phyloP scores from a whole-genome alignment of 2,888 invertebrate genomes.

The Eubasilissa splendida region DNA sequence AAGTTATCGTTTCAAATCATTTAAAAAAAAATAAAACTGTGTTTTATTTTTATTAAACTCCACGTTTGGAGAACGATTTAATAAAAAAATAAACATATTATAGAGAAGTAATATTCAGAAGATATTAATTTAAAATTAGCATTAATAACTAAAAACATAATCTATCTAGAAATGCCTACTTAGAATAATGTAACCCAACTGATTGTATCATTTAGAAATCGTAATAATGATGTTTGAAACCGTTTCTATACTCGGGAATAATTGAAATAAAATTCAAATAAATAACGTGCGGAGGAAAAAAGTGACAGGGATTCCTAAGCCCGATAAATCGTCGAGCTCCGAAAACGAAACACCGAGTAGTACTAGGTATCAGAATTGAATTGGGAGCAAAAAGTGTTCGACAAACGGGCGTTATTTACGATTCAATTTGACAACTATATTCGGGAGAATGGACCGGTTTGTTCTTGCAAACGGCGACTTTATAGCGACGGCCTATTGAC shows the following conservation, averaged over 20 bases:
- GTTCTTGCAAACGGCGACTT: constrained; percentile 33
- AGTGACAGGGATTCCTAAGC: not conserved
- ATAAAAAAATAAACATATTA: too few relatives aligned
- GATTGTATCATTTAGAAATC: too few relatives aligned
- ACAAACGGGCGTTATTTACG: constrained; percentile 37
- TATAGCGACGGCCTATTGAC: constrained; percentile 31
- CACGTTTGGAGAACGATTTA: too few relatives aligned
- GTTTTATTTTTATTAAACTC: too few relatives aligned
- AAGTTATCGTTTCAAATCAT: too few relatives aligned
- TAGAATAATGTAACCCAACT: too few relatives aligned
- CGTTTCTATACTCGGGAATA: not conserved
- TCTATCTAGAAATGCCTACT: too few relatives aligned
- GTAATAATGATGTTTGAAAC: not conserved
- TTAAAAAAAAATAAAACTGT: too few relatives aligned
- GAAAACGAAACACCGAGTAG: not conserved
- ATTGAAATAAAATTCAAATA: constrained; percentile 9
- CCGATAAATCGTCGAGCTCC: constrained; percentile 15
- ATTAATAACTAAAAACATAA: too few relatives aligned
- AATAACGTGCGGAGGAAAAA: constrained; percentile 5
- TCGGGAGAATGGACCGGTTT: constrained; percentile 21
- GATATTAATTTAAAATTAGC: too few relatives aligned
- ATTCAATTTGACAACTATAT: constrained; percentile 36
- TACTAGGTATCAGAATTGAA: constrained; percentile 2
- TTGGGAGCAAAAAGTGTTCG: constrained; percentile 28
- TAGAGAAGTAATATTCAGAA: too few relatives aligned